phyloP scores from a whole-genome alignment of 2,888 invertebrate species.

The Helicoverpa assulta region DNA sequence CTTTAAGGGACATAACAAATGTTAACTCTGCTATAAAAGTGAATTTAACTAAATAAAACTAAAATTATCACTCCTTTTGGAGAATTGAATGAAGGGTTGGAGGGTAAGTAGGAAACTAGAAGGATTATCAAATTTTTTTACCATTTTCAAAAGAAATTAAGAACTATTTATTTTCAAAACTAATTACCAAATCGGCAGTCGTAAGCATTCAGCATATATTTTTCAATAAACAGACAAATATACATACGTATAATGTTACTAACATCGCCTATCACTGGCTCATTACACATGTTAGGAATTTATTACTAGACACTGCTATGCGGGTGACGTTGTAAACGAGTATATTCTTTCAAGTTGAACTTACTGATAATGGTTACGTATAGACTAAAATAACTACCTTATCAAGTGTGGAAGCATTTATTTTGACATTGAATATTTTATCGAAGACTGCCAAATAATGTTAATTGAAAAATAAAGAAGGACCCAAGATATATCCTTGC shows the following conservation, averaged over 20 bases:
- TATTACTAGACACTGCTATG: conserved; percentile 33
- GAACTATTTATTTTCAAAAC: too few relatives aligned
- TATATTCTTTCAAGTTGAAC: conserved; percentile 7
- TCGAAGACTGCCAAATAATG: not conserved
- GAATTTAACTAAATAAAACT: too few relatives aligned
- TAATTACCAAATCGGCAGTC: too few relatives aligned
- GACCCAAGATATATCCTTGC: not conserved
- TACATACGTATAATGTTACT: not conserved
- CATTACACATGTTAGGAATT: conserved; percentile 42
- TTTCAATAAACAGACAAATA: too few relatives aligned
- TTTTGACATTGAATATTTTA: not conserved
- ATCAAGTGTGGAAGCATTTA: not conserved
- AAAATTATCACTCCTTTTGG: too few relatives aligned
- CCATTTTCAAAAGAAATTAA: too few relatives aligned
- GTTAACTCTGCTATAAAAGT: too few relatives aligned
- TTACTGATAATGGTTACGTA: conserved; percentile 29
- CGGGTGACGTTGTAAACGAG: conserved; percentile 18
- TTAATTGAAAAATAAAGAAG: not conserved
- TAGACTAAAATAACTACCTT: not conserved
- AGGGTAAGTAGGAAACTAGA: too few relatives aligned
- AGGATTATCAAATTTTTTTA: too few relatives aligned
- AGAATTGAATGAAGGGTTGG: too few relatives aligned
- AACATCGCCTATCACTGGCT: conserved; percentile 17
- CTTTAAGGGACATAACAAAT: too few relatives aligned
- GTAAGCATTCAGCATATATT: too few relatives aligned